These are phyloP conservation scores for Benitochromis conjunctus DNA, from an alignment of 2,113 vertebrate species.

Conservation along the genomic window DNA sequence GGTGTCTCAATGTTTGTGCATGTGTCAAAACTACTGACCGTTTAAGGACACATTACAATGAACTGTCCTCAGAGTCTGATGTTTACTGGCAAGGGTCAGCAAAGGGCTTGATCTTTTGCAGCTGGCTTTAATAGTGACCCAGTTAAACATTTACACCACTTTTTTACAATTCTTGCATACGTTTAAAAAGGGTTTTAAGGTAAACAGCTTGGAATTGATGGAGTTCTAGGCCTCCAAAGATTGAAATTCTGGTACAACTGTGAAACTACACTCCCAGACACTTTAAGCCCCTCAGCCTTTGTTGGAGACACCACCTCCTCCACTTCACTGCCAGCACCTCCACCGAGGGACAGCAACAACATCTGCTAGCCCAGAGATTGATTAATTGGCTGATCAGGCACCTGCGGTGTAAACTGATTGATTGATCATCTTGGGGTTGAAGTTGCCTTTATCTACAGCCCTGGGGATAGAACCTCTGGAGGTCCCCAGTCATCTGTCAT, in stretches of 20 bases:
- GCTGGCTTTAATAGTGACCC: conserved; percentile 36
- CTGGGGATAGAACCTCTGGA: conserved; percentile 66
- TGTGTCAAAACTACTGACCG: conserved; percentile 39
- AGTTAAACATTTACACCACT: conserved; percentile 25
- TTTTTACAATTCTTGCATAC: not conserved
- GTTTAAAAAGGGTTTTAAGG: not conserved
- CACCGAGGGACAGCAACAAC: conserved; percentile 53
- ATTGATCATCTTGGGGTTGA: conserved; percentile 67
- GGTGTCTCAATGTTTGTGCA: conserved; percentile 26
- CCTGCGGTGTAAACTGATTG: conserved; percentile 70
- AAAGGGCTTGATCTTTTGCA: conserved; percentile 31
- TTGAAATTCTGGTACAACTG: conserved; percentile 30
- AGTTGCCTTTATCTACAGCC: conserved; percentile 68
- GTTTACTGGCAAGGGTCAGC: conserved; percentile 40
- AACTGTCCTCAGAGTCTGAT: conserved; percentile 21
- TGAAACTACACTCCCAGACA: conserved; percentile 40
- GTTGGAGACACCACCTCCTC: conserved; percentile 37
- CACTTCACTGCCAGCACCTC: conserved; percentile 33
- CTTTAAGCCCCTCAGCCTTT: conserved; percentile 42
- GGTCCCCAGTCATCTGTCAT: conserved; percentile 74
- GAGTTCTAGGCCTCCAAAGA: not conserved
- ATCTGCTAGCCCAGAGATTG: conserved; percentile 66
- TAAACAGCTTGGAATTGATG: not conserved
- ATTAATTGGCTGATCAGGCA: conserved; percentile 72
- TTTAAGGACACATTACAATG: conserved; percentile 44